These are phyloP conservation scores for Intellagama lesueurii DNA, from an alignment of 2,797 vertebrate species.

Conservation along the genomic window DNA sequence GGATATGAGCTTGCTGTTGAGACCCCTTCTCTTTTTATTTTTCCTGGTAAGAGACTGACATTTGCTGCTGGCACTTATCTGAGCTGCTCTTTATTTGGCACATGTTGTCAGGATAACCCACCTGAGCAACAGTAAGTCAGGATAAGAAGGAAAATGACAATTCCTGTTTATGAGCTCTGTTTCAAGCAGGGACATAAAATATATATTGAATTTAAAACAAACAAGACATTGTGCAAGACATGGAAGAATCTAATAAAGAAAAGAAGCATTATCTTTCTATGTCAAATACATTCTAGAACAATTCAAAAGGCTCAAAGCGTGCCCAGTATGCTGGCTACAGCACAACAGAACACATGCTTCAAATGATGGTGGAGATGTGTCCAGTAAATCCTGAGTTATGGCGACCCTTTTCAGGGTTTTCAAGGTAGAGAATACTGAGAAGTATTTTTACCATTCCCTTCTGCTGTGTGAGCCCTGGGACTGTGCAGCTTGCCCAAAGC, in stretches of 20 bases:
- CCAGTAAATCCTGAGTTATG: too few species aligned
- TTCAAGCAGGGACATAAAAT: neutral
- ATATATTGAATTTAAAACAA: neutral
- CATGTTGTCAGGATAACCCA: neutral
- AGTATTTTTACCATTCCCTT: too few species aligned
- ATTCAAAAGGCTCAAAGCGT: neutral
- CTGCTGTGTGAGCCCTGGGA: too few species aligned
- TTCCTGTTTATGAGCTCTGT: neutral
- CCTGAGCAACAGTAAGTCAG: neutral
- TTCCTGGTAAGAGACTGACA: neutral
- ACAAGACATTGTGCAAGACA: neutral
- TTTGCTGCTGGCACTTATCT: constrained; percentile 6
- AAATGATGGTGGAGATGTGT: neutral
- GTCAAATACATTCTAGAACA: neutral
- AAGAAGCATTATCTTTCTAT: neutral
- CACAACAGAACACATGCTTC: neutral
- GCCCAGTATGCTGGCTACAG: neutral
- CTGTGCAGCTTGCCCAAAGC: too few species aligned
- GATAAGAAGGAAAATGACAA: neutral
- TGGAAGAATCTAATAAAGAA: neutral
- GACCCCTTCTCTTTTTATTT: neutral
- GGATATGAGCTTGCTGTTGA: neutral
- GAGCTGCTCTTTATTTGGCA: neutral
- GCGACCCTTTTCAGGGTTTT: too few species aligned
- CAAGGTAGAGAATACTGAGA: too few species aligned